These are phyloP conservation scores for Galaxea fascicularis DNA, from an alignment of 92 coral and sea anemone genomes.

Conservation along the genomic window DNA sequence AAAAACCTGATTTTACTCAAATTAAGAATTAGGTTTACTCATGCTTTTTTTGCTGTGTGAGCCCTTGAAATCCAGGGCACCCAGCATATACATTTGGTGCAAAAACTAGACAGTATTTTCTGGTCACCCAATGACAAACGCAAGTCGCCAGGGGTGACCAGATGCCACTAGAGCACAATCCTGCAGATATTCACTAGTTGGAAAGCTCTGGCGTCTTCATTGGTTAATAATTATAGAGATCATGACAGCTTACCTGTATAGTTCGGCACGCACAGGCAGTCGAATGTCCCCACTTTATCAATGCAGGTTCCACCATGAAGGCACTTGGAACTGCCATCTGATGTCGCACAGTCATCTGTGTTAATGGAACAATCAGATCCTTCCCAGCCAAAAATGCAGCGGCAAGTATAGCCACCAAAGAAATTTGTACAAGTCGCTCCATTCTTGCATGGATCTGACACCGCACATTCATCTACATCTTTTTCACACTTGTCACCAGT, in stretches of 20 bases:
- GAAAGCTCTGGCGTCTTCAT: no score
- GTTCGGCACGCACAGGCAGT: constrained; percentile 70
- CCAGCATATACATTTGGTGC: no score
- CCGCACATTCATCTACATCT: constrained; percentile 85
- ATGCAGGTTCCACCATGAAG: constrained; percentile 80
- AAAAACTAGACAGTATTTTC: no score
- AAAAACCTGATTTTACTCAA: no score
- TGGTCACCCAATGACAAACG: no score
- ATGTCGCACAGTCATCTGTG: constrained; percentile 69
- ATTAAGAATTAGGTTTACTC: no score
- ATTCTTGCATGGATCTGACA: constrained; percentile 75
- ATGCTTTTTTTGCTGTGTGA: no score
- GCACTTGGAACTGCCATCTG: constrained; percentile 61
- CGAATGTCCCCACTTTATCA: constrained; percentile 71
- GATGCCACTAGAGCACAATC: no score
- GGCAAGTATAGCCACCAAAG: constrained; percentile 80
- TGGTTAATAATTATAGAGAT: no score
- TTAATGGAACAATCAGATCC: constrained; percentile 88
- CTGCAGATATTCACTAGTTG: no score
- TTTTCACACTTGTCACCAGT: constrained; percentile 74
- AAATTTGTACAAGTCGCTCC: constrained; percentile 79
- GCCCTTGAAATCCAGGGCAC: no score
- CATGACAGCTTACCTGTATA: constrained; percentile 63
- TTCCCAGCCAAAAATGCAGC: constrained; percentile 87
- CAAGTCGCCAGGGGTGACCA: no score